Evolutionary conservation across 2,888 invertebrate species (phyloP), one percentile per base, ranked within the genome.

Genomic region (Spodoptera littoralis): DNA sequence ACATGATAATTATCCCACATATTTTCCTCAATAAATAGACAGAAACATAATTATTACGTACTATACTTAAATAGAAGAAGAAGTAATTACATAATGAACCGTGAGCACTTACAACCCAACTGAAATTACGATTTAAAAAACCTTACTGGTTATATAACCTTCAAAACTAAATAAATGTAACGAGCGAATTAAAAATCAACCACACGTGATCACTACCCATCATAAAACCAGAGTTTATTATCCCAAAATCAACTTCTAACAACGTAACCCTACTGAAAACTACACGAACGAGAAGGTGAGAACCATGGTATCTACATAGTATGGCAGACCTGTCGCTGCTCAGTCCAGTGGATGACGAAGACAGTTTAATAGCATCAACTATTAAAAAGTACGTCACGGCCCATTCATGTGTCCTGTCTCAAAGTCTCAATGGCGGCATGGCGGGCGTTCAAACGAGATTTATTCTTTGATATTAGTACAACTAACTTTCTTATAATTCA

Each of bases 291-390:
- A 63, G 70, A 77, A 80, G 66, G 56, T 74, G 70, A 69, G 68
- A 70, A 74, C 60, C 59, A 48, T 27, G 5, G 27, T 27, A 27
- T 4, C 4, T 27, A 27, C 27, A 27, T 27, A 27, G 27, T 27
- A 27, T 41, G 60, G 65, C 51, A 64, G 65, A 74, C 71, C 72
- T 66, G 64, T 71, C 54, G 52, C 55, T 73, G 56, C 62, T 68
- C 65, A 73, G 69, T 65, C 57, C 65, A 73, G 68, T 65, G 48
- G 74, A 76, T 77, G 72, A 75, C 65, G 76, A 63, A 77, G 84
- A 84, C 86, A 83, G 78, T 79, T 84, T 84, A 86, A 86, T 86
- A 83, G 86, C 70, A 70, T 51, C 59, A 73, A 76, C 76, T 78
- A 85, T 87, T 84, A 84, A 82, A 86, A 82, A 76, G 76, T 77